These are phyloP conservation scores for Columba livia DNA, from an alignment of 2,113 vertebrate species.

Conservation along the genomic window DNA sequence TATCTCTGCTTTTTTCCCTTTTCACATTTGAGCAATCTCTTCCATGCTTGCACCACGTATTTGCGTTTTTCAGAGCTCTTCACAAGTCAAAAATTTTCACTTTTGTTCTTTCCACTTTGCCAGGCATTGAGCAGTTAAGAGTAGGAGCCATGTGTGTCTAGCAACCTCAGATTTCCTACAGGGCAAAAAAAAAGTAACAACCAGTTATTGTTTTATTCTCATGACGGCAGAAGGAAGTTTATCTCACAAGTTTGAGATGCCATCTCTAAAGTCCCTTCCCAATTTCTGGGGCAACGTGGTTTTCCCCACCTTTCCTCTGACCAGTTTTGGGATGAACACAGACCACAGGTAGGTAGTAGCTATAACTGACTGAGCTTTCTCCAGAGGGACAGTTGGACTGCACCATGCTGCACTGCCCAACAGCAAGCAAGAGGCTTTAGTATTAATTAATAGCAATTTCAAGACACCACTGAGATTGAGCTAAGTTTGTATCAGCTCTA, in stretches of 20 bases:
- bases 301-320: background rate
- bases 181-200: slow-evolving; percentile 1
- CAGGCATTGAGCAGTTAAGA: background rate
- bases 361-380: background rate
- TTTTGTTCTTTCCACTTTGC: background rate
- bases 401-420: background rate
- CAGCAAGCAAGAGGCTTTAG: background rate
- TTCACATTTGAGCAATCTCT: background rate
- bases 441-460: background rate
- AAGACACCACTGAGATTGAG: background rate
- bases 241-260: background rate
- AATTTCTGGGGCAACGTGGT: background rate
- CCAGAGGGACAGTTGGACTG: background rate
- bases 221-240: background rate
- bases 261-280: background rate
- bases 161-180: slow-evolving; percentile 9
- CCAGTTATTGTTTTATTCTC: background rate
- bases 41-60: rapidly evolving
- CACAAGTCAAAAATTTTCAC: background rate
- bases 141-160: background rate
- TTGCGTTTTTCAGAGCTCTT: background rate
- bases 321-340: background rate
- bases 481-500: background rate
- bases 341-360: background rate
- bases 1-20: background rate